A percentile compares a stretch with the other conserved stretches of the same genome.
These are phyloP conservation scores for Cyclura pinguis DNA, from an alignment of 2,797 vertebrate genomes.

Conservation along the genomic window DNA sequence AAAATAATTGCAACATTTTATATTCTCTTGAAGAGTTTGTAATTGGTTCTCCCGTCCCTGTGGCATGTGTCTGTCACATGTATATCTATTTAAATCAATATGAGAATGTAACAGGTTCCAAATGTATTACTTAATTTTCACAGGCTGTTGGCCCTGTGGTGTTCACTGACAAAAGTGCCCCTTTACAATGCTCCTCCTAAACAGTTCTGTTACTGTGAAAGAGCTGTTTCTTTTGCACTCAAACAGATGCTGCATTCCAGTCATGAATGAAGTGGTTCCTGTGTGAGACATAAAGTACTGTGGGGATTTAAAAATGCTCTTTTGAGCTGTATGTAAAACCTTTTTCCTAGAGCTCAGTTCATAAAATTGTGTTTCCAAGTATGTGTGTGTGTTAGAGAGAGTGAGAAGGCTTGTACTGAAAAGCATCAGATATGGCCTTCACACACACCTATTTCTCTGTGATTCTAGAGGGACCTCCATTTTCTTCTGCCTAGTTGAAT, in stretches of 20 bases:
- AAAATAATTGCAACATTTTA: background rate
- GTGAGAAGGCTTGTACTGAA: constrained; percentile 32
- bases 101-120: background rate
- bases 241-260: background rate
- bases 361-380: background rate
- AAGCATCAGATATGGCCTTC: constrained; percentile 44
- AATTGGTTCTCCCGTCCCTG: background rate
- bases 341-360: background rate
- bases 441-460: background rate
- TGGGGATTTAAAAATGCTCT: accelerated
- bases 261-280: background rate
- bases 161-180: background rate
- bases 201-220: constrained; percentile 9
- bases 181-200: constrained; percentile 25
- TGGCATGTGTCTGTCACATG: background rate
- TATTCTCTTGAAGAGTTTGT: background rate
- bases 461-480: background rate
- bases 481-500: constrained; percentile 27
- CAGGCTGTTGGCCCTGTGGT: background rate
- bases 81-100: background rate
- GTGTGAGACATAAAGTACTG: background rate
- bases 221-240: accelerated
- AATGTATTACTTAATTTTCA: background rate
- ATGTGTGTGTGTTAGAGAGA: background rate
- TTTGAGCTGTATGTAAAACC: constrained; percentile 5